A percentile compares a stretch with the other conserved stretches of the same genome.
Evolutionary conservation across 2,113 vertebrate species (phyloP).

Genomic region (Corydoras maculifer): DNA sequence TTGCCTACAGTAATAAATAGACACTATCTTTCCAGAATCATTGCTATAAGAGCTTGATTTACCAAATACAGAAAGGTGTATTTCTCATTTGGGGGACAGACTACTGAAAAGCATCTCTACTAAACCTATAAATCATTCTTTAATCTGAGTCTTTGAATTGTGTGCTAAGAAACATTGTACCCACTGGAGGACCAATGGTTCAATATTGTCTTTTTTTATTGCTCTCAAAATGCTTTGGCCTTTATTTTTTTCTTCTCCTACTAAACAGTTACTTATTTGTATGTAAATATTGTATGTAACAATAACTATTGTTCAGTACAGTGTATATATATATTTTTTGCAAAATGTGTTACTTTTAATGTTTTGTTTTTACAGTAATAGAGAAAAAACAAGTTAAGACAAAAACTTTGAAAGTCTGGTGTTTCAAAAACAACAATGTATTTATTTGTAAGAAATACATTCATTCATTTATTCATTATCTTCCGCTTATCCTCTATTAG

Average conservation of each 20-base stretch:
- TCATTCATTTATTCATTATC: no score
- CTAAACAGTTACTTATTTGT: constrained; percentile 17
- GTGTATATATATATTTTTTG: background rate
- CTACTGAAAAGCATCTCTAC: constrained; percentile 64
- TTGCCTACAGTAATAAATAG: constrained; percentile 56
- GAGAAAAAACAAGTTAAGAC: no score
- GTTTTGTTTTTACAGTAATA: no score
- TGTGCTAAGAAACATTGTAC: constrained; percentile 58
- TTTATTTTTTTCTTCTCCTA: constrained; percentile 38
- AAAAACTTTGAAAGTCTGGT: no score
- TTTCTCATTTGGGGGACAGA: constrained; percentile 68
- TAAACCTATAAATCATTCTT: constrained; percentile 76
- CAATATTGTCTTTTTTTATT: constrained; percentile 50
- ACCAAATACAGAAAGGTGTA: constrained; percentile 49
- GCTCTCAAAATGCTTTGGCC: constrained; percentile 41
- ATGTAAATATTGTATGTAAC: constrained; percentile 23
- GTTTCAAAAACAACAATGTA: no score
- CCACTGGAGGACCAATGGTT: constrained; percentile 61
- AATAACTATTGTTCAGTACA: constrained; percentile 16
- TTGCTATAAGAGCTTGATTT: constrained; percentile 68
- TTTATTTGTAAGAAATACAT: no score
- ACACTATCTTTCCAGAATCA: constrained; percentile 60
- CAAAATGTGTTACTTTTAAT: no score
- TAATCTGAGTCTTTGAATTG: constrained; percentile 69
- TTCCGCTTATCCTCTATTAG: no score